Percentiles rank a stretch among this genome's conserved stretches.
phyloP scores from a whole-genome alignment of 2,113 vertebrate genomes.

The Otus sunia region DNA sequence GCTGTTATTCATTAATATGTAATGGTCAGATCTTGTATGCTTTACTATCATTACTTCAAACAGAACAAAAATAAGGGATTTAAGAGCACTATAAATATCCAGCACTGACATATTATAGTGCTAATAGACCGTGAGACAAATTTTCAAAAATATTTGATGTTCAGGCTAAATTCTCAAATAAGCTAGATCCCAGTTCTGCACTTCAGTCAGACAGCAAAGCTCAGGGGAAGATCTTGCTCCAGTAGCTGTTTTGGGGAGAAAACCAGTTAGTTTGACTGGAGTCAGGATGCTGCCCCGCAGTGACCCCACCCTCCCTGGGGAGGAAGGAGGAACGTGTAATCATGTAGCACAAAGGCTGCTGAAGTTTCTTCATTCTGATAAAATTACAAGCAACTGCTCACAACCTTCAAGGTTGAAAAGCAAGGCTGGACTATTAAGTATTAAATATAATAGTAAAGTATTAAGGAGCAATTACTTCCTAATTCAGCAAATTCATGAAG shows the following conservation, averaged over 20 bases:
- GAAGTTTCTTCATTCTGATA: not conserved
- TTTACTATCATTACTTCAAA: not conserved
- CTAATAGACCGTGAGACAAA: not conserved
- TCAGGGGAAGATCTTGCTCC: not conserved
- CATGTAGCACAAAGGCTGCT: not conserved
- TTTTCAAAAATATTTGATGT: not conserved
- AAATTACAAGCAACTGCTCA: not conserved
- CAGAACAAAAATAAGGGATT: not conserved
- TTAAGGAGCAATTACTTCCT: not conserved
- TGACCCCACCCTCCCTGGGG: not conserved
- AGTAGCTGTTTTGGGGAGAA: not conserved
- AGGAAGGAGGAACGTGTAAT: accelerated
- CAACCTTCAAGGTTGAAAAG: not conserved
- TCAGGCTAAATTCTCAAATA: not conserved
- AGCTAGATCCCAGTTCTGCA: not conserved
- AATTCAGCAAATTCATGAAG: not conserved
- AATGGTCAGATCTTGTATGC: not conserved
- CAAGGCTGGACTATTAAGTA: not conserved
- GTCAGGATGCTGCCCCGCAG: accelerated
- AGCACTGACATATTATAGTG: not conserved
- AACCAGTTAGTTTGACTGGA: not conserved
- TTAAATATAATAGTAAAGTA: not conserved
- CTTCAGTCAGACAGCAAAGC: not conserved
- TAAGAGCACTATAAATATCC: not conserved
- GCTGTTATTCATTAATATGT: not conserved